Evolutionary conservation across 2,113 vertebrate species (phyloP), one percentile per base, ranked within the genome.

Genomic region (Thunnus thynnus): DNA sequence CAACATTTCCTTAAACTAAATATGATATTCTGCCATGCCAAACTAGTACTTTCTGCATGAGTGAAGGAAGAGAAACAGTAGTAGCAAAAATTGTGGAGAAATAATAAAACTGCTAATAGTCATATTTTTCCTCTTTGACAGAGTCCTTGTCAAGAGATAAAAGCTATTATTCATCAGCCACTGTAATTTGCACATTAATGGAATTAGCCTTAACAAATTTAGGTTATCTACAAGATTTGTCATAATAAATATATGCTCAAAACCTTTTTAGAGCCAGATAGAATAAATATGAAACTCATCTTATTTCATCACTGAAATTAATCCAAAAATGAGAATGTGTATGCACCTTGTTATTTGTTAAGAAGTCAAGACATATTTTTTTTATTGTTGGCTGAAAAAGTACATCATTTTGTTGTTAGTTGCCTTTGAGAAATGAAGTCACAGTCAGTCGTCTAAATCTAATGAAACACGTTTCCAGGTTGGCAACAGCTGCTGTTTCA

Each of bases 101-200:
- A 22, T 22, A 22, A 22, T 22, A 22, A 22, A 22, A 22, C 22
- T 22, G 41, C 13, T 47, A 27, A 9, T 20, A 60, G 60, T 72
- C 20, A 72, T 44, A 50, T 72, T 54, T 17, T 44, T 63, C 25
- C 61, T 2, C 4, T 61, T n/a, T 84, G 55, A 30, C 77, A 51
- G 68, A 22, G 54, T 61, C 60, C 69, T 62, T 80, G 70, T 80
- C 60, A 83, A 20, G 17, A 80, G 69, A 86, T 83, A 83, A 88
- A 84, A 82, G 60, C 32, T 72, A 57, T 78, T 79, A 80, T 83
- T 86, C 80, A 86, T 69, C 55, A 72, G 78, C 18, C 57, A 17
- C 41, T 69, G 57, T 50, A 74, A 89, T 90, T 86, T 85, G 67
- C 84, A 88, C 72, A 84, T 85, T 51, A 88, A 84, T 72, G 54